Evolutionary conservation across 2,113 vertebrate genomes (phyloP).

Genomic region (Heliornis fulica): DNA sequence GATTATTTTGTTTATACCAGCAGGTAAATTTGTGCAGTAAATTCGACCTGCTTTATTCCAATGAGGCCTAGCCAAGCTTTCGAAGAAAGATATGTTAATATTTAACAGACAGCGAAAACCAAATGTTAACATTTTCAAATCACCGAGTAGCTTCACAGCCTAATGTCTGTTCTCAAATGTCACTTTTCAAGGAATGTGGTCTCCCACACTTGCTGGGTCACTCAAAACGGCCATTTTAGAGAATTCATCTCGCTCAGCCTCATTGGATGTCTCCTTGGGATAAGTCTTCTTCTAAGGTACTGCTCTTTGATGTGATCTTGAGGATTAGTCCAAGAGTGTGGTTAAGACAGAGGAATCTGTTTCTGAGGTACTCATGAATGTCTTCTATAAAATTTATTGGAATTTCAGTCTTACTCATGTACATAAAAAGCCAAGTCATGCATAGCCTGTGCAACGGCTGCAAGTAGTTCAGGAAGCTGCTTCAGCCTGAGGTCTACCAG

Average conservation of each 20-base stretch:
- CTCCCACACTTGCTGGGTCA: background rate
- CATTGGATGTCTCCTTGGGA: background rate
- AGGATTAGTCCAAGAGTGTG: background rate
- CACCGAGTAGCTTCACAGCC: background rate
- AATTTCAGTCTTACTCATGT: background rate
- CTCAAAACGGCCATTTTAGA: background rate
- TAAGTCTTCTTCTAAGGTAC: background rate
- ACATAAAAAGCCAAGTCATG: background rate
- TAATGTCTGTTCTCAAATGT: background rate
- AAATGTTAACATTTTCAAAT: constrained; percentile 37
- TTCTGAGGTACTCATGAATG: background rate
- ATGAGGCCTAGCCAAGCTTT: constrained; percentile 28
- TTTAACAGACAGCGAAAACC: constrained; percentile 3
- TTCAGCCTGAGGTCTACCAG: background rate
- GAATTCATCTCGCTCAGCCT: background rate
- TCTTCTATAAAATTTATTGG: background rate
- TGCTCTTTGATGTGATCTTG: background rate
- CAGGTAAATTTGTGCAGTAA: constrained; percentile 33
- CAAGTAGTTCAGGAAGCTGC: background rate
- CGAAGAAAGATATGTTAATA: constrained; percentile 42
- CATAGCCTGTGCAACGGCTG: background rate
- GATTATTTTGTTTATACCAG: constrained; percentile 46
- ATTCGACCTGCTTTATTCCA: constrained; percentile 56
- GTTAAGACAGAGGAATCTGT: background rate
- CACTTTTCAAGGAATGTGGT: background rate